Percentiles rank a stretch among this genome's conserved stretches.
Conservation (phyloP, 1,140 invertebrate species). For the Metopolophium dirhodum region DNA sequence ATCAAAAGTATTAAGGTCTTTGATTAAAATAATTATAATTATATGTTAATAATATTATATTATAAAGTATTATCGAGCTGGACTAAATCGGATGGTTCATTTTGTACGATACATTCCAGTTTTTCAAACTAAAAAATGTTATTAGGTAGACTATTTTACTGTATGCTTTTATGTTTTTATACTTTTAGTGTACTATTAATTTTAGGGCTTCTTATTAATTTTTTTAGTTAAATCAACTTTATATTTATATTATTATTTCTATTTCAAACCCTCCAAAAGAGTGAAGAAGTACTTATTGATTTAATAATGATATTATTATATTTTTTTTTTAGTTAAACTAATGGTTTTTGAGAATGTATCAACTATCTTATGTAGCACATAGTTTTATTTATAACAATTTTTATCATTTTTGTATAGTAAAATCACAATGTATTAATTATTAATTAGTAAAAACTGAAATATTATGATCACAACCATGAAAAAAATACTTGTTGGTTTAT, state of each 20-base stretch:
- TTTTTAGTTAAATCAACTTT: neutral
- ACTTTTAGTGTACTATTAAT: neutral
- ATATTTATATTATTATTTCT: neutral
- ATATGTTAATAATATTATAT: neutral
- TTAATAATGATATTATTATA: neutral
- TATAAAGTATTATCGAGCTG: neutral
- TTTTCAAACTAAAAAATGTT: neutral
- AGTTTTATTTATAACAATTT: neutral
- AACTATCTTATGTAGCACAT: neutral
- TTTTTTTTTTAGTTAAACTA: neutral
- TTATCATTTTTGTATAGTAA: neutral
- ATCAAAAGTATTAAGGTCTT: neutral
- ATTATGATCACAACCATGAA: neutral
- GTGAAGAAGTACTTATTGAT: neutral
- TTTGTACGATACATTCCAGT: neutral
- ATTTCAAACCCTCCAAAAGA: neutral
- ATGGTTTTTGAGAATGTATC: neutral
- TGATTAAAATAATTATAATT: neutral
- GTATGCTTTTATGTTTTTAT: neutral
- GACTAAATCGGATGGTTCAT: neutral
- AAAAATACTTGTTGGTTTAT: neutral
- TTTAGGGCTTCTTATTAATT: neutral
- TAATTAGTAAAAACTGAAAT: neutral
- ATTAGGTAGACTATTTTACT: neutral
- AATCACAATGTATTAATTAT: neutral